Percentiles rank a stretch among this genome's conserved stretches.
Conservation (phyloP, 1,140 invertebrate genomes). For the Mamestra configurata region DNA sequence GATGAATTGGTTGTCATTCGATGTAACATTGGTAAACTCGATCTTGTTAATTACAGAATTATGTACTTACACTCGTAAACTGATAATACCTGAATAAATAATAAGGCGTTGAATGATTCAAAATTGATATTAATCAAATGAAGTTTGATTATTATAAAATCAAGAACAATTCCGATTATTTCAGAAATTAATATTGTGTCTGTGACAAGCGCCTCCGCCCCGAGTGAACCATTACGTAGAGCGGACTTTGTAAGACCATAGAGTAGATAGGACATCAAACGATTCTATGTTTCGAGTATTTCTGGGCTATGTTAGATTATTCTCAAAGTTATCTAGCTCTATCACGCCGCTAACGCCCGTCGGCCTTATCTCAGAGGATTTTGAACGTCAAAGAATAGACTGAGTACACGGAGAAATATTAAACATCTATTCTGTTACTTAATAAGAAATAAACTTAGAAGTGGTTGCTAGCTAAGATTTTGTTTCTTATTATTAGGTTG, state of each 20-base stretch:
- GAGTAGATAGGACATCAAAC: background rate
- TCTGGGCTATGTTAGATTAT: slow-evolving; percentile 2
- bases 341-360: background rate
- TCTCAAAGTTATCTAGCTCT: slow-evolving; percentile 14
- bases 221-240: background rate
- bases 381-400: slow-evolving; percentile 2
- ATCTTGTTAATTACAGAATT: too few species aligned
- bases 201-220: background rate
- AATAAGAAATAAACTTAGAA: slow-evolving; percentile 4
- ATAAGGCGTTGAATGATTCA: too few species aligned
- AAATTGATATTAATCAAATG: too few species aligned
- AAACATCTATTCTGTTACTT: background rate
- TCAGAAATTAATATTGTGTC: background rate
- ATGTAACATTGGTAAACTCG: too few species aligned
- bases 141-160: background rate
- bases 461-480: too few species aligned
- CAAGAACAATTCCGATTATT: background rate
- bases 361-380: background rate
- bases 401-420: background rate
- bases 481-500: too few species aligned
- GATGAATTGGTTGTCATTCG: too few species aligned
- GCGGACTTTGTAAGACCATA: background rate
- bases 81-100: too few species aligned
- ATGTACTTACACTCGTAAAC: too few species aligned
- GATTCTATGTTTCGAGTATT: background rate